These are phyloP conservation scores for Steinernema feltiae DNA, from an alignment of 1,140 invertebrate species.

Conservation along the genomic window DNA sequence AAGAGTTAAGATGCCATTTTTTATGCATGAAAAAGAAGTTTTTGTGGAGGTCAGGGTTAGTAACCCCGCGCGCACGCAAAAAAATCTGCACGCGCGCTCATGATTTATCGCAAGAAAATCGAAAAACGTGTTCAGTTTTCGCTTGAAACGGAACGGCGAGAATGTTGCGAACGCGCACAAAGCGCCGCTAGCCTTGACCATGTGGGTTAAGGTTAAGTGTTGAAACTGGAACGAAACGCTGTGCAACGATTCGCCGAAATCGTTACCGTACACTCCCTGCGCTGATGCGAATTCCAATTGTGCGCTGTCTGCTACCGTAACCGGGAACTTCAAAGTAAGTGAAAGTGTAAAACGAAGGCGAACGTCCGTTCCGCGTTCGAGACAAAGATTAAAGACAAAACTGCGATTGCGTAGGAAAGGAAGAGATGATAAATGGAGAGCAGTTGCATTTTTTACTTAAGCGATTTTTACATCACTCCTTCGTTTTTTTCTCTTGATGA, in stretches of 20 bases:
- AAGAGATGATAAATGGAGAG: conserved; percentile 10
- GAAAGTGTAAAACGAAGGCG: background rate
- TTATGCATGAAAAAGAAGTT: background rate
- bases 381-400: conserved; percentile 1
- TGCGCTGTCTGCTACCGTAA: background rate
- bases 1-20: background rate
- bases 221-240: background rate
- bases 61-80: background rate
- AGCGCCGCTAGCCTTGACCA: conserved; percentile 7
- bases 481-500: background rate
- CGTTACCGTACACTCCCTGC: background rate
- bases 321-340: background rate
- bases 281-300: background rate
- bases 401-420: background rate
- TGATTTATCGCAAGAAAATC: background rate
- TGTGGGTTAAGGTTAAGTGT: conserved; percentile 10
- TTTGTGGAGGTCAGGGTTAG: background rate
- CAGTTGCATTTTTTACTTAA: conserved; percentile 11
- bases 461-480: background rate
- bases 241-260: background rate
- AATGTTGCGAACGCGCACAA: conserved; percentile 10
- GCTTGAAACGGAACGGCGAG: background rate
- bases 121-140: conserved; percentile 1
- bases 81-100: background rate
- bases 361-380: conserved; percentile 4